Evolutionary conservation across 2,888 invertebrate species (phyloP).

Genomic region (Drosophila basisetae): DNA sequence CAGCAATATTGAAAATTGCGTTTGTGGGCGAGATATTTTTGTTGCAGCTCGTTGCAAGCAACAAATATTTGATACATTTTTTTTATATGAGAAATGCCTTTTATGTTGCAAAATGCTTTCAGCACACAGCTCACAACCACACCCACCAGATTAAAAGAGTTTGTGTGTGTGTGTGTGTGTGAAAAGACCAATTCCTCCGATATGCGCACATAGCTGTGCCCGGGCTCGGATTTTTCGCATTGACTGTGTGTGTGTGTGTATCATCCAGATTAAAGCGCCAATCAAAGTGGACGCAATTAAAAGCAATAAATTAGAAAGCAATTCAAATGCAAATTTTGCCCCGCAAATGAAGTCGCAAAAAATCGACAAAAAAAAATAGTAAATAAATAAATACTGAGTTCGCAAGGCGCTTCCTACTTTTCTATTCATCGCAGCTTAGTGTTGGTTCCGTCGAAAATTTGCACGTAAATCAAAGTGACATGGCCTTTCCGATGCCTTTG

Average conservation of each 20-base stretch:
- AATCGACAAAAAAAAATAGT: slow-evolving; percentile 19
- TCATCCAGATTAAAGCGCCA: slow-evolving; percentile 49
- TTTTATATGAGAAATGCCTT: slow-evolving; percentile 73
- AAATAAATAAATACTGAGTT: neutral
- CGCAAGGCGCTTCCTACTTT: slow-evolving; percentile 25
- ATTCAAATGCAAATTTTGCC: slow-evolving; percentile 64
- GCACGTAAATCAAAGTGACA: slow-evolving; percentile 79
- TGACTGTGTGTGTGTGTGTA: neutral
- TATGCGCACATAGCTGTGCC: slow-evolving; percentile 41
- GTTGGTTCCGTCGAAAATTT: slow-evolving; percentile 18
- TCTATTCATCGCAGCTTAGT: slow-evolving; percentile 25
- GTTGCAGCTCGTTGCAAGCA: slow-evolving; percentile 54
- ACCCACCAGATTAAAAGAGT: neutral
- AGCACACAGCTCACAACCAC: slow-evolving; percentile 15
- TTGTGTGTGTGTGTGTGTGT: slow-evolving; percentile 3
- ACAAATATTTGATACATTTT: slow-evolving; percentile 78
- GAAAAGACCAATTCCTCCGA: slow-evolving; percentile 60
- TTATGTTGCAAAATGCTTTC: slow-evolving; percentile 58
- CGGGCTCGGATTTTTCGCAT: slow-evolving; percentile 29
- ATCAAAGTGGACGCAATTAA: slow-evolving; percentile 64
- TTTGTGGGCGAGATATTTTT: slow-evolving; percentile 69
- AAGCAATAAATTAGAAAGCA: slow-evolving; percentile 67
- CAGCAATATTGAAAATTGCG: slow-evolving; percentile 78
- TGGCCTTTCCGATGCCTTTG: slow-evolving; percentile 43
- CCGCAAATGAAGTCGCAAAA: slow-evolving; percentile 57